Evolutionary conservation across 2,888 invertebrate species (phyloP), one percentile per base, ranked within the genome.

Genomic region (Dolichopus griseipennis): DNA sequence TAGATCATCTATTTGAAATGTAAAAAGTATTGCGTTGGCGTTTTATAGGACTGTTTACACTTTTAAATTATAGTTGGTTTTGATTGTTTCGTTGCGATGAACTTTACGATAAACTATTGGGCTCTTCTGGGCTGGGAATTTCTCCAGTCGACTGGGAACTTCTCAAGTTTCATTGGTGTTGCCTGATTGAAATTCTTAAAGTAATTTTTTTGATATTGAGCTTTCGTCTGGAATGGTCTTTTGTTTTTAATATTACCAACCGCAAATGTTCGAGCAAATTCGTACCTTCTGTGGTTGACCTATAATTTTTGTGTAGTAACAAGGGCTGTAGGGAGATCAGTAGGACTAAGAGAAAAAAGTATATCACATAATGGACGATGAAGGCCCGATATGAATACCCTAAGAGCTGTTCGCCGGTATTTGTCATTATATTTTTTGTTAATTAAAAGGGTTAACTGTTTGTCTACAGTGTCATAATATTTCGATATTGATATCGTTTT

Each of bases 391-490:
- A 37, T 37, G 37, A 37, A 37, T 37, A 5, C 70, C 18, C 70
- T 64, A 9, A 70, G 66, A 9, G 70, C 72, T 64, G 71, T 68
- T 69, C 71, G 22, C 66, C 68, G n/a, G 66, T 64, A 43, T 71
- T 65, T 34, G 70, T 66, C 70, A 71, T 70, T 20, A 67, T 63
- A 61, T n/a, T 68, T 68, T 43, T 73, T 72, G 41, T 72, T 70
- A 37, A 69, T 69, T 21, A 72, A 69, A 8, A 69, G 65, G n/a
- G 70, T 71, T 15, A 72, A 61, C n/a, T 72, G 68, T 64, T 69
- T 70, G 61, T 34, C 67, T 68, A 27, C 68, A 69, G 71, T 66
- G 73, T 33, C 61, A 73, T 66, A 70, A 74, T 66, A 67, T n/a
- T n/a, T n/a, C n/a, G n/a, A n/a, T n/a, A n/a, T n/a, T n/a, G n/a